Evolutionary conservation across 2,113 vertebrate genomes (phyloP), one percentile per base, ranked within the genome.

Genomic region (Saccopteryx leptura): DNA sequence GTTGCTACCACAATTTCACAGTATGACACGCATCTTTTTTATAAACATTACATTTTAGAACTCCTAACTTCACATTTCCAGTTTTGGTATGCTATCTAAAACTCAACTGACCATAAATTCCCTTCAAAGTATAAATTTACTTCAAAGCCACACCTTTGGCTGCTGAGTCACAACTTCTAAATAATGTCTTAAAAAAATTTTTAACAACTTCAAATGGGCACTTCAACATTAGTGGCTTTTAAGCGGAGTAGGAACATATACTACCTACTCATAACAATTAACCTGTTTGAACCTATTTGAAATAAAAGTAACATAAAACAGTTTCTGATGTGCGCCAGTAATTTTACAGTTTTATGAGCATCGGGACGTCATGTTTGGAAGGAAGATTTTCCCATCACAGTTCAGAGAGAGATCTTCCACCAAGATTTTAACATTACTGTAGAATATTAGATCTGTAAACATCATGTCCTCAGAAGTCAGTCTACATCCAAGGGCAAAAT

Each of bases 121-220:
- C 58, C 68, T 96, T 96, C 95, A 96, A 96, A 86, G 91, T 92
- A 97, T 39, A 97, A 82, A 71, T 91, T 88, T 39, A 91, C 85
- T 96, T 97, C 94, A 96, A 97, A 95, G 93, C 4, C 54, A 90
- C 54, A 78, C 74, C n/a, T 95, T 91, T 83, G 31, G 48, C 76
- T 94, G 65, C 74, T 83, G 95, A 95, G 28, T 89, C 60, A 81
- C 71, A 84, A 90, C 60, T 94, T 88, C 50, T 90, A 95, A 95
- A 96, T 89, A 85, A 81, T 50, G 21, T 68, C 78, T 93, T 94
- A 91, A 28, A 48, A 94, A 97, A 76, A 23, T 6, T 89, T 87
- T 90, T 84, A 94, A 93, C 48, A 94, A 86, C 72, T 88, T 93
- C 28, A 91, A 95, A 81, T 72, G 74, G 75, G 39, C 68, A 87